Conservation (phyloP, 2,888 invertebrate species). For the Oeneis ivallda region DNA sequence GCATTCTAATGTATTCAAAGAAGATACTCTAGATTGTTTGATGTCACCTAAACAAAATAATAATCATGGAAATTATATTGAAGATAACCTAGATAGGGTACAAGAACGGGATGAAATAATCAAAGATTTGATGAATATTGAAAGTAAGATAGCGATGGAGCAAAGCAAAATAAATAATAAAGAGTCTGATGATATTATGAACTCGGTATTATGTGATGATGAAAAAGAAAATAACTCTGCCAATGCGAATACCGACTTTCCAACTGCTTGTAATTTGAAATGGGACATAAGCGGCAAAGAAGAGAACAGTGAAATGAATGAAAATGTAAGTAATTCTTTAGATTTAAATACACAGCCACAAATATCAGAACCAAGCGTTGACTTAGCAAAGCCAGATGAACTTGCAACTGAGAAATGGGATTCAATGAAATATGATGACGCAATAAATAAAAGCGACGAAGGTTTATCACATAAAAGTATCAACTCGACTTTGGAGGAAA, state of each 20-base stretch:
- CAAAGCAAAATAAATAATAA: slow-evolving; percentile 39
- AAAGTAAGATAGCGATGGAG: slow-evolving; percentile 61
- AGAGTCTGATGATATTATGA: slow-evolving; percentile 24
- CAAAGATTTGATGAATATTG: slow-evolving; percentile 74
- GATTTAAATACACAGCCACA: slow-evolving; percentile 39
- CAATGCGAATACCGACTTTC: slow-evolving; percentile 22
- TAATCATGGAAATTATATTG: slow-evolving; percentile 53
- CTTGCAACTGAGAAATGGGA: slow-evolving; percentile 52
- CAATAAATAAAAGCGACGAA: slow-evolving; percentile 52
- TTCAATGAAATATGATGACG: slow-evolving; percentile 46
- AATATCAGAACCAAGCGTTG: slow-evolving; percentile 52
- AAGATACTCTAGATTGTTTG: slow-evolving; percentile 68
- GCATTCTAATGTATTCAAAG: slow-evolving; percentile 66
- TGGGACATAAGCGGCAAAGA: slow-evolving; percentile 39
- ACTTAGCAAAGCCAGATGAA: slow-evolving; percentile 53
- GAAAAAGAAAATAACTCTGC: slow-evolving; percentile 21
- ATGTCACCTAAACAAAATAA: slow-evolving; percentile 65
- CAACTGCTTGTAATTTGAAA: slow-evolving; percentile 37
- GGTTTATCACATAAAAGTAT: slow-evolving; percentile 25
- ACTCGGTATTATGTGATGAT: slow-evolving; percentile 23
- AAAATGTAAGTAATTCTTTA: background rate
- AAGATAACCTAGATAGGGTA: slow-evolving; percentile 53
- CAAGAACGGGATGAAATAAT: slow-evolving; percentile 72
- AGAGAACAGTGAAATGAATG: slow-evolving; percentile 38
- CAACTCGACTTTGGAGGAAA: slow-evolving; percentile 53